These are phyloP conservation scores for Dryas iulia DNA, from an alignment of 1,140 invertebrate genomes.

Conservation along the genomic window DNA sequence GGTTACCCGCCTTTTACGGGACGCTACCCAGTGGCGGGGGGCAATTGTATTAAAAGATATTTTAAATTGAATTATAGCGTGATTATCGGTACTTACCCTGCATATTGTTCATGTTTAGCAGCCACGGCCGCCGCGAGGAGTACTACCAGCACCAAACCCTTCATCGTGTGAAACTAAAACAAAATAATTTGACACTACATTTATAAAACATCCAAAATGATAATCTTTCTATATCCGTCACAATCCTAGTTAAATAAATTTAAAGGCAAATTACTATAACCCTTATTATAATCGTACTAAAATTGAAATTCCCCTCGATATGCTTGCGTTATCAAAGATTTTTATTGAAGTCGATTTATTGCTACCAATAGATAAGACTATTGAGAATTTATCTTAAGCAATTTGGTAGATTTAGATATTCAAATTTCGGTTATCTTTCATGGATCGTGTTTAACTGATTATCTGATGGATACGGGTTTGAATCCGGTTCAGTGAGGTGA, in stretches of 20 bases:
- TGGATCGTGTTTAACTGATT: background rate
- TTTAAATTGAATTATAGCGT: slow-evolving; percentile 27
- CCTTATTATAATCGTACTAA: background rate
- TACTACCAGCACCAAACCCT: slow-evolving; percentile 22
- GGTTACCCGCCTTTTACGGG: too few species aligned
- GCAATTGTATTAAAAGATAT: too few species aligned
- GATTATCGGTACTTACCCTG: slow-evolving; percentile 1
- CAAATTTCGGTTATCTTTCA: background rate
- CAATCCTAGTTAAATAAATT: background rate
- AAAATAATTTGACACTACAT: background rate
- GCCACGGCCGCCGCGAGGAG: background rate
- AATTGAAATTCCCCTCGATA: background rate
- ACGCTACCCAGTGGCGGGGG: too few species aligned
- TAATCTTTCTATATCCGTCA: background rate
- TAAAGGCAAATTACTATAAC: background rate
- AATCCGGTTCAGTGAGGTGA: background rate
- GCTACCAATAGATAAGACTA: background rate
- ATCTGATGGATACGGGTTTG: background rate
- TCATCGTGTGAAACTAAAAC: slow-evolving; percentile 24
- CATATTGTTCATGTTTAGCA: slow-evolving; percentile 22
- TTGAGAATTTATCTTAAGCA: background rate
- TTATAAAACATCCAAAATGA: slow-evolving; percentile 7
- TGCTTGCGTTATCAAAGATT: background rate
- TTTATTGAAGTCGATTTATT: background rate
- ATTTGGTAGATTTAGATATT: slow-evolving; percentile 2